Base-by-base conservation (phyloP, 2,797 vertebrate species). In the Ispidina lecontei region DNA sequence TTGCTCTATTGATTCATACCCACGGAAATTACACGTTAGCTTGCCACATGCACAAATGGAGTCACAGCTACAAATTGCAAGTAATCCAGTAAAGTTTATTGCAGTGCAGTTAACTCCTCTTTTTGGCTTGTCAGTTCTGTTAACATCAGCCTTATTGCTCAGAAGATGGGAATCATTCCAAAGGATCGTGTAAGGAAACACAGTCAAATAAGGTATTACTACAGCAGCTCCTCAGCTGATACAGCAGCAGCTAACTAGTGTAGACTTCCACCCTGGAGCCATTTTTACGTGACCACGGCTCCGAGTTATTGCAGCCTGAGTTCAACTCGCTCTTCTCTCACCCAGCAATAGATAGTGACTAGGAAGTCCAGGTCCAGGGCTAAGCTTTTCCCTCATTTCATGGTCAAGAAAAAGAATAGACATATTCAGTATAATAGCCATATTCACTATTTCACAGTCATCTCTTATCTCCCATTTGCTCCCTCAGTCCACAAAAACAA, bases 1-100 rank as follows among this genome's bases (percentile, higher is more conserved):
- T 37, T 59, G 70, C 20, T 85, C 46, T 95, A 13, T 94, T 91
- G 93, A 70, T 81, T 86, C 79, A n/a, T 25, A 67, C n/a, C 69
- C 43, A 19, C 2, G 3, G 70, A 91, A 93, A 89, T 91, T 20
- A 75, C 55, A 84, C 0, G 0, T 64, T 82, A 58, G 44, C 69
- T 67, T 84, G 39, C 69, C 59, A 37, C 1, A 10, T 47, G 79
- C 73, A 83, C 72, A 71, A 74, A 72, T 31, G 65, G 52, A 72
- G 81, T 84, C 70, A 29, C 67, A 28, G 37, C 59, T 67, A 12
- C 39, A 70, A 64, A 90, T 63, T 0, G 0, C 49, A 35, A 72
- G 72, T 18, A 75, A 84, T n/a, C 49, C 83, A 39, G 52, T 20
- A 9, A 92, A 91, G 73, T 91, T 94, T 52, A 18, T 70, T 76